These are phyloP conservation scores for Esox niger DNA, from an alignment of 2,113 vertebrate species.

Conservation along the genomic window DNA sequence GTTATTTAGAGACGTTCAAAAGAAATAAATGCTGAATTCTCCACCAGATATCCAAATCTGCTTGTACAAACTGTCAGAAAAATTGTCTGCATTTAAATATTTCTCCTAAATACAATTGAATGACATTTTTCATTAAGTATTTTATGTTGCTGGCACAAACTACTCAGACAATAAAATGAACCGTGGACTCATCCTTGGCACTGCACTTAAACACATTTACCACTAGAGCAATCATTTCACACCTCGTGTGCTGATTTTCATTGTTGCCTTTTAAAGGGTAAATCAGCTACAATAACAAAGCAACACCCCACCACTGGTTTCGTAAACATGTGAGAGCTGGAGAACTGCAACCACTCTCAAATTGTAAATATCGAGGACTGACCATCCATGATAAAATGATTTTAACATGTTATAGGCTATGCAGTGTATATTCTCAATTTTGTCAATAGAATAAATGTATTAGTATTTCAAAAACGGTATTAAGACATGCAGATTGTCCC, in stretches of 20 bases:
- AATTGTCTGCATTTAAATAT: slow-evolving; percentile 13
- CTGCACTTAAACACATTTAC: slow-evolving; percentile 50
- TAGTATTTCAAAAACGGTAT: too few relatives aligned
- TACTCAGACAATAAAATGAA: slow-evolving; percentile 20
- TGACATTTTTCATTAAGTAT: slow-evolving; percentile 9
- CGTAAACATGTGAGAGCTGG: too few relatives aligned
- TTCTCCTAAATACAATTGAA: slow-evolving; percentile 14
- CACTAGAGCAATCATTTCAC: slow-evolving; percentile 46
- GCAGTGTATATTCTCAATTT: too few relatives aligned
- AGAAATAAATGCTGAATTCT: not conserved
- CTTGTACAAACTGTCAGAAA: not conserved
- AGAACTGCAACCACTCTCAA: too few relatives aligned
- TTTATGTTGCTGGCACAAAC: slow-evolving; percentile 29
- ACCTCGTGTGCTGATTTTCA: slow-evolving; percentile 53
- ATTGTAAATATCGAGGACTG: too few relatives aligned
- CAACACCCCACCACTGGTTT: too few relatives aligned
- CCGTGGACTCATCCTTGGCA: not conserved
- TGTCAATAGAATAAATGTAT: too few relatives aligned
- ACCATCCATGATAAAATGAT: too few relatives aligned
- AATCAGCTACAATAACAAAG: too few relatives aligned
- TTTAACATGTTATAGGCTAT: too few relatives aligned
- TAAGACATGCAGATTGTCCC: slow-evolving; percentile 6
- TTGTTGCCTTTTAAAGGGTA: slow-evolving; percentile 42
- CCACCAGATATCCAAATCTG: not conserved
- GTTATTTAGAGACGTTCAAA: not conserved